A percentile compares a stretch with the other conserved stretches of the same genome.
These are phyloP conservation scores for Bombus vancouverensis DNA, from an alignment of 1,140 invertebrate genomes.

Conservation along the genomic window DNA sequence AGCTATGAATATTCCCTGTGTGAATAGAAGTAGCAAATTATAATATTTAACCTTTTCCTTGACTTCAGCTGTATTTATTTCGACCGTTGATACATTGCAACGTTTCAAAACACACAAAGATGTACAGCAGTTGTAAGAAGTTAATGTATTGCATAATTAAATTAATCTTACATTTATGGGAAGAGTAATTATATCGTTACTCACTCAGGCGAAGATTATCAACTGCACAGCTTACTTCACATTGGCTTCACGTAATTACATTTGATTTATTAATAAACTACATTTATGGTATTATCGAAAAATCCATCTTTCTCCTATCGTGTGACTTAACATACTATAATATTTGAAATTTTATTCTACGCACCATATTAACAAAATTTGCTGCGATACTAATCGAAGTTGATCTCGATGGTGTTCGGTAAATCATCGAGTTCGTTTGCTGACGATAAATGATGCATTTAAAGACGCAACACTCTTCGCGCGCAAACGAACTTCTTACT, in stretches of 20 bases:
- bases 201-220: background rate
- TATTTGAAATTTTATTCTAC: background rate
- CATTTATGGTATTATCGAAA: background rate
- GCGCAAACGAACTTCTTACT: background rate
- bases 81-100: background rate
- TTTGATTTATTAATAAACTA: background rate
- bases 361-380: background rate
- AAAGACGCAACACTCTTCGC: background rate
- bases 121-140: background rate
- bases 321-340: background rate
- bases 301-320: background rate
- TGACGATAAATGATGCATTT: slow-evolving; percentile 5
- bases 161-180: background rate
- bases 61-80: background rate
- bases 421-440: slow-evolving; percentile 8
- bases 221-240: background rate
- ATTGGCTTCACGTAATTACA: background rate
- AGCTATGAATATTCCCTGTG: background rate
- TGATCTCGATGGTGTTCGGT: background rate
- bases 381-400: background rate
- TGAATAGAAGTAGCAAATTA: background rate
- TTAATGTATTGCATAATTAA: background rate
- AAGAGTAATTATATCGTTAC: background rate
- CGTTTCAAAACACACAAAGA: background rate
- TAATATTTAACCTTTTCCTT: no score